Base-by-base conservation (phyloP, 2,888 invertebrate species). In the Lagria hirta region DNA sequence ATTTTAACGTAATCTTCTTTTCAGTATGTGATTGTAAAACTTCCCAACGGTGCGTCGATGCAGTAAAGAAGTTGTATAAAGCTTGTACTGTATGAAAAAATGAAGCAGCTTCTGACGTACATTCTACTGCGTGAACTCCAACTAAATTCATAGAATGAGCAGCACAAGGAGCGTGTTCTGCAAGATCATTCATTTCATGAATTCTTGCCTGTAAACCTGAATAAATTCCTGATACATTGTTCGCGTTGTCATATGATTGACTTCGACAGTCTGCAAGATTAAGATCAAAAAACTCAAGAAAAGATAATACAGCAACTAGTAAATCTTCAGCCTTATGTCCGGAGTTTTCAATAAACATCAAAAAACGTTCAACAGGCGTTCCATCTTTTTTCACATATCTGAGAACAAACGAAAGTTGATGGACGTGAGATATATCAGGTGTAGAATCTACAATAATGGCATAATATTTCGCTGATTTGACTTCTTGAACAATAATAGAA, bases 391-490 rank as follows among this genome's bases (percentile, higher is more conserved):
- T 51, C 14, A 61, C 52, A 50, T 54, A 61, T 49, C 61, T 53
- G 30, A 63, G 56, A 8, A 61, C 52, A 17, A 58, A 54, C 43
- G 60, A 57, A 51, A 64, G 55, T 49, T 64, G 61, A 45, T 62
- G 58, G 26, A 54, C 48, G 48, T 64, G 59, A 41, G 61, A 57
- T 21, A 62, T 51, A 54, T 63, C 60, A 44, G 60, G 60, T 49
- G 62, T 60, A 46, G 60, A 60, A 51, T 63, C 63, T 41, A 63
- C 58, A 51, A 57, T 60, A 30, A 62, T 56, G 11, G 58, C 44
- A 35, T 36, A 60, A 46, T 61, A 60, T 41, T 52, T 55, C 40
- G 57, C 52, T 30, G 46, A 41, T 37, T 52, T 51, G 23, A 51
- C 44, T 10, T 51, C 42, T 14, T 37, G 24, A 4, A 45, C 15